Evolutionary conservation across 2,797 vertebrate genomes (phyloP), one percentile per base, ranked within the genome.

Genomic region (Ispidina picta): DNA sequence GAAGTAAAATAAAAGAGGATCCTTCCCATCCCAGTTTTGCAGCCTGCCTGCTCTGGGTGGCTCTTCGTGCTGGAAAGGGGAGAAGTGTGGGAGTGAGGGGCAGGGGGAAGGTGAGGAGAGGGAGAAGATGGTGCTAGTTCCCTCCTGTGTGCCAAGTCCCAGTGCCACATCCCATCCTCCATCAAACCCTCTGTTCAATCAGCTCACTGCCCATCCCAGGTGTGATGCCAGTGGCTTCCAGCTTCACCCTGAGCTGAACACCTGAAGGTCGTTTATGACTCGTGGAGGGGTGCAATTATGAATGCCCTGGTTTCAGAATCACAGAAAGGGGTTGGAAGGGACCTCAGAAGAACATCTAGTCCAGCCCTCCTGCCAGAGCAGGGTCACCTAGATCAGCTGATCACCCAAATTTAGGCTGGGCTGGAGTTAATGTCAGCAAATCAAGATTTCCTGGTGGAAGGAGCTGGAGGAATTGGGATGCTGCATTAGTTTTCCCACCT

Each of bases 161-260:
- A 3, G 39, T 2, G 2, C 33, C 0, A 1, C 41, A 6, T 26
- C 33, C 51, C 9, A 0, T 20, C 25, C 60, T 49, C 18, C 44
- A 11, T 55, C 31, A 29, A 44, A 29, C 35, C 49, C 15, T 5
- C 18, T 5, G 0, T 18, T 20, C 10, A 21, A 48, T 48, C 46
- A 48, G 23, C 22, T 48, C 46, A 48, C 46, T 48, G 46, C 46
- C 46, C 13, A 6, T n/a, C 48, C 69, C 8, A 2, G 62, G 4
- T 7, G 12, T 12, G 35, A 43, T 54, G 49, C 2, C 43, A n/a
- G 33, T 6, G 2, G 19, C 64, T 60, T 19, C 35, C 69, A 51
- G 19, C 43, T 29, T 54, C 46, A 2, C 31, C 39, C 48, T 2
- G 25, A 39, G 48, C 41, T 73, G 10, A 26, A 52, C 52, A 7